These are phyloP conservation scores for Lineus longissimus DNA, from an alignment of 1,140 invertebrate species.

Conservation along the genomic window DNA sequence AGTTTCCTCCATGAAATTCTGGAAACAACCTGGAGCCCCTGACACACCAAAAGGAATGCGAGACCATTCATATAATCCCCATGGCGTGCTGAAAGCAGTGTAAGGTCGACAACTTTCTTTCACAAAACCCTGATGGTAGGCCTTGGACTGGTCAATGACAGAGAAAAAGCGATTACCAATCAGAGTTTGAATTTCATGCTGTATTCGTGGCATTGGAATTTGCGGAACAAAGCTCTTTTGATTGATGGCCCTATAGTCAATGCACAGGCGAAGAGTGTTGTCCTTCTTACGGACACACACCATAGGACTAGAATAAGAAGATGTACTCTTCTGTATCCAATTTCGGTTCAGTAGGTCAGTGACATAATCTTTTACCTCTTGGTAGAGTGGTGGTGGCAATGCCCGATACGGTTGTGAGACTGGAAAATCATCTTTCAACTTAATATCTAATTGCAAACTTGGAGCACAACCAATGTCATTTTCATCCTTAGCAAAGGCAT, in stretches of 20 bases:
- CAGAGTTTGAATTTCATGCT: slow-evolving; percentile 17
- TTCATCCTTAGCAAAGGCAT: not conserved
- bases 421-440: not conserved
- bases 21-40: not conserved
- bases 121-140: slow-evolving; percentile 20
- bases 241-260: slow-evolving; percentile 23
- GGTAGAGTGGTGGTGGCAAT: slow-evolving; percentile 9
- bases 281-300: slow-evolving; percentile 21
- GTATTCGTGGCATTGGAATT: slow-evolving; percentile 16
- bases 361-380: slow-evolving; percentile 28
- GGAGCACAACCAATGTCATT: not conserved
- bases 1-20: not conserved
- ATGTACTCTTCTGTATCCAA: slow-evolving; percentile 10
- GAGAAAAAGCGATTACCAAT: slow-evolving; percentile 13
- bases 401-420: not conserved
- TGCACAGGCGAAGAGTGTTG: slow-evolving; percentile 19
- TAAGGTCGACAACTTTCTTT: slow-evolving; percentile 3
- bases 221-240: slow-evolving; percentile 6
- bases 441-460: not conserved
- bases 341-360: no score
- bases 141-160: slow-evolving; percentile 18
- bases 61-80: slow-evolving; percentile 20
- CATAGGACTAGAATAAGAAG: slow-evolving; percentile 12
- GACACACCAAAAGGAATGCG: slow-evolving; percentile 21
- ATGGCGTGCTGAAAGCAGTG: slow-evolving; percentile 15